Evolutionary conservation across 2,888 invertebrate genomes (phyloP), one percentile per base, ranked within the genome.

Genomic region (Ptychoptera contaminata): DNA sequence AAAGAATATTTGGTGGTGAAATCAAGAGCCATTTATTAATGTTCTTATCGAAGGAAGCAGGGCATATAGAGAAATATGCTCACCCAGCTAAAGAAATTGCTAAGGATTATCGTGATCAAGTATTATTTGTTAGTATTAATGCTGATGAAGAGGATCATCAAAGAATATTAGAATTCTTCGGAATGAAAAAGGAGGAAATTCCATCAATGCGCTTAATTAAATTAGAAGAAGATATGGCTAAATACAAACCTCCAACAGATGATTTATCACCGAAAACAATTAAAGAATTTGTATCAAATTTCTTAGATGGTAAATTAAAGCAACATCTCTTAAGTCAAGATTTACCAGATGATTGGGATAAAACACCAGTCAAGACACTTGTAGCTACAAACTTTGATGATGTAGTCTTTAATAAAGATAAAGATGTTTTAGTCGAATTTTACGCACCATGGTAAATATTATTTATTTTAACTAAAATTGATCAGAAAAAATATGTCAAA

Each of bases 151-250:
- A 90, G 60, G 97, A 98, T 63, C 96, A 98, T 68, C 82, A 83
- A 57, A 73, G 97, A 60, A 97, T 99, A 65, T 73, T 98, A 63
- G 98, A 99, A 70, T 99, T 96, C 87, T 99, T 99, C 69, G 97
- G 96, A 56, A 82, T 97, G 78, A 87, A 84, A 70, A 85, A 87
- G 65, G 85, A 86, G n/a, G 91, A 91, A 61, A 77, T 85, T 11
- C 92, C 92, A 8, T 77, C 84, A 2, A 83, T 91, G 58, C 80
- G 96, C 55, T 73, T 98, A 52, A 97, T 98, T 65, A 84, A 83
- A 52, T 72, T 98, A 51, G 93, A 93, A 65, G 92, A 96, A 57
- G 93, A 94, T 63, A 94, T 96, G 93, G 82, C 86, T 60, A 96
- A 96, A 66, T 98, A 84, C 77, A 97, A 96, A 69, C 97, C 97